Base-by-base conservation (phyloP, 1,140 invertebrate species). In the Magallana gigas region DNA sequence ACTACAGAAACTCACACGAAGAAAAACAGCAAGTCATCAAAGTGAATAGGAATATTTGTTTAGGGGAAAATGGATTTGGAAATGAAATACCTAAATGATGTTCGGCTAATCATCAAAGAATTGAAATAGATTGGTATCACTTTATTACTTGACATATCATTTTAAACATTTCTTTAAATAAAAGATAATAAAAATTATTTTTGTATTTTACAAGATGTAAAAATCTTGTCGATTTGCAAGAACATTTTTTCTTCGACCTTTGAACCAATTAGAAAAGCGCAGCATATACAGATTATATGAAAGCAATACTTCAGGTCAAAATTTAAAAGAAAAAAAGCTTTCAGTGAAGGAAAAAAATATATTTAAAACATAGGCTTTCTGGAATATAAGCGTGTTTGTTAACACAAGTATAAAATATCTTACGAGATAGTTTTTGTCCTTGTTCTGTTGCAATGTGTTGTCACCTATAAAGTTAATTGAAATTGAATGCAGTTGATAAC, bases 51-150 rank as follows among this genome's bases (percentile, higher is more conserved):
- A 2, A 48, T 48, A 48, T 48, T 48, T 48, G 36, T 48, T 48
- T 48, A 4, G 36, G 36, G 36, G 36, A 48, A 48, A 48, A 48
- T 48, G 36, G 5, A 48, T 48, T 48, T 48, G 23, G 14, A 76
- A 76, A 76, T 12, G n/a, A 16, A n/a, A 62, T 36, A 76, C 68
- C 23, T 12, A 76, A 76, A 76, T 29, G 8, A 12, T 76, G 9
- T 36, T 12, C 8, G 23, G 9, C 8, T 29, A 29, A 76, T 76
- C 68, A 23, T 76, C 23, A 76, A 76, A 76, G 68, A 76, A 7
- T 76, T 76, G 18, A 76, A 76, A 76, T 76, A 76, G 68, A 76
- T 76, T 76, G 68, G 68, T 76, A 36, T 76, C 68, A 76, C 23
- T 36, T 76, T 76, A 36, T 29, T 76, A 76, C 12, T 76, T 76